Conservation (phyloP, 2,797 vertebrate genomes). For the Nyctibius grandis region DNA sequence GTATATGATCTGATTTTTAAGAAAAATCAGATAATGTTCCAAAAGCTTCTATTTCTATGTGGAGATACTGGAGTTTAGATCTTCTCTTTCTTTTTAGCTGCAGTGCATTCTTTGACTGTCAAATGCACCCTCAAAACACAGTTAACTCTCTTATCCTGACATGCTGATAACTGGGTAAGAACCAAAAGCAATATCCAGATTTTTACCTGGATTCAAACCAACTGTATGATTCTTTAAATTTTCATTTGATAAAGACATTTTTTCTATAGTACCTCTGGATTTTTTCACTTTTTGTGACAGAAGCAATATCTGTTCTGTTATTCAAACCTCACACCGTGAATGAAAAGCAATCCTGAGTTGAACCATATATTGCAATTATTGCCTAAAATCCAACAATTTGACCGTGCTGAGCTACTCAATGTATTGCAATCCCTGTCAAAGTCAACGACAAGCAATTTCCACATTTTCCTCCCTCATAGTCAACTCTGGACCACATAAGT, state of each 20-base stretch:
- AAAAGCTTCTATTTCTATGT: background rate
- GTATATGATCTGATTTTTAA: background rate
- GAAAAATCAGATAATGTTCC: background rate
- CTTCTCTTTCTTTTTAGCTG: background rate
- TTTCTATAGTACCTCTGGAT: accelerated
- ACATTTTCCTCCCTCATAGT: background rate
- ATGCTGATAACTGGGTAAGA: background rate
- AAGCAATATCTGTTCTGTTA: background rate
- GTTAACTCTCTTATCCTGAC: background rate
- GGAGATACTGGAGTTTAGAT: background rate
- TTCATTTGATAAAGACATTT: background rate
- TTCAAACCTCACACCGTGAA: background rate
- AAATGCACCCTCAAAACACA: background rate
- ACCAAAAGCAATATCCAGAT: background rate
- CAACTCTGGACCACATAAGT: background rate
- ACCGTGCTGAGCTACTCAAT: background rate
- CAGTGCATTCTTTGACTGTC: background rate
- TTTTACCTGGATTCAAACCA: background rate
- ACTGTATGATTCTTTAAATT: background rate
- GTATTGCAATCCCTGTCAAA: background rate
- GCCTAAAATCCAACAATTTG: background rate
- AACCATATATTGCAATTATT: background rate
- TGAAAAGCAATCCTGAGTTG: background rate
- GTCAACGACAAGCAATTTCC: background rate
- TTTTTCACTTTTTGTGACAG: background rate